phyloP scores from a whole-genome alignment of 2,113 vertebrate genomes.

The Marmota flaviventris region DNA sequence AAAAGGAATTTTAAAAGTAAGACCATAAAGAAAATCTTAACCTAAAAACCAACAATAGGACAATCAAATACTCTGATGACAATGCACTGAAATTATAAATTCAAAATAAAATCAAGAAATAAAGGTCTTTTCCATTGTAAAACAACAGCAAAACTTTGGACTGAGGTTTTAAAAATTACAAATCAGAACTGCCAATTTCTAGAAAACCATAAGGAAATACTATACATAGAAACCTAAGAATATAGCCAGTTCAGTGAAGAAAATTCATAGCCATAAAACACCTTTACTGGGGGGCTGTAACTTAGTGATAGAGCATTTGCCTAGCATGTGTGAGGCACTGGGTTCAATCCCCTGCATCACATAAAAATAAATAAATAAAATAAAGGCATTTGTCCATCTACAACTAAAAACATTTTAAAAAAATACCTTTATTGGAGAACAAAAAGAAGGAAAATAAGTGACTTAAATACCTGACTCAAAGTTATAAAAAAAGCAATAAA shows the following conservation, averaged over 20 bases:
- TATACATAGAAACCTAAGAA: conserved; percentile 31
- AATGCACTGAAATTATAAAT: conserved; percentile 52
- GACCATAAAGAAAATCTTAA: conserved; percentile 18
- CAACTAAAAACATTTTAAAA: too few relatives aligned
- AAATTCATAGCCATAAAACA: conserved; percentile 61
- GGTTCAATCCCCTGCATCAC: too few relatives aligned
- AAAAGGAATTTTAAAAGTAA: conserved; percentile 43
- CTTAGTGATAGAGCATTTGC: too few relatives aligned
- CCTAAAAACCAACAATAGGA: background rate
- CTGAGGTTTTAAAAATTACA: conserved; percentile 36
- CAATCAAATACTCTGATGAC: background rate
- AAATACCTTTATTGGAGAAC: too few relatives aligned
- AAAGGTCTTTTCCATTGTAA: background rate
- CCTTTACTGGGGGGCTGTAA: background rate
- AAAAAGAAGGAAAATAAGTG: too few relatives aligned
- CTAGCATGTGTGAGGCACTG: too few relatives aligned
- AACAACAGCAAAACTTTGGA: conserved; percentile 28
- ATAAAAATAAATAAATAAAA: too few relatives aligned
- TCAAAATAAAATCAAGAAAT: conserved; percentile 18
- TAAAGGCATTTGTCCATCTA: too few relatives aligned
- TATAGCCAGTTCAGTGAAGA: conserved; percentile 32
- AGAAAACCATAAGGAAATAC: conserved; percentile 11
- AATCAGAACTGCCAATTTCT: background rate
- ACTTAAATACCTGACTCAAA: too few relatives aligned
- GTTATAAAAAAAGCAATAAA: too few relatives aligned